Percentiles rank a stretch among this genome's conserved stretches.
Conservation (phyloP, 2,888 invertebrate genomes). For the Trichogramma evanescens region DNA sequence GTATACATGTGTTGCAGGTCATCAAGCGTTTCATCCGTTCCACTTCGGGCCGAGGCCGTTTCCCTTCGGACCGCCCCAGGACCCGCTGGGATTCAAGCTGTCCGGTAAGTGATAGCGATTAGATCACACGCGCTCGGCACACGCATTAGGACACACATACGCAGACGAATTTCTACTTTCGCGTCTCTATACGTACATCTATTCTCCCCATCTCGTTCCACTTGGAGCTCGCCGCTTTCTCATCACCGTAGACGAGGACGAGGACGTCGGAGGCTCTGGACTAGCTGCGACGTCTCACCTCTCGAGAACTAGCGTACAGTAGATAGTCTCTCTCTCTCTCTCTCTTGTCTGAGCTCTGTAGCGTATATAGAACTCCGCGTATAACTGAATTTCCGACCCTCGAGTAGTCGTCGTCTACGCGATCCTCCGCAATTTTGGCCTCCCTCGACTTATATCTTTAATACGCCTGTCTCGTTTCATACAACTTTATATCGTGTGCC, state of each 20-base stretch:
- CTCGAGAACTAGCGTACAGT: not conserved
- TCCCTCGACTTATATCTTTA: not conserved
- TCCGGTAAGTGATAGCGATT: conserved; percentile 59
- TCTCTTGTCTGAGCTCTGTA: conserved; percentile 25
- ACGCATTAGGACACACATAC: not conserved
- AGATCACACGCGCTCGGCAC: conserved; percentile 1
- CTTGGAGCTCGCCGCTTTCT: too few relatives aligned
- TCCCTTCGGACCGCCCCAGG: conserved; percentile 58
- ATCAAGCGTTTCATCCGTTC: conserved; percentile 83
- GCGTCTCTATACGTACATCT: not conserved
- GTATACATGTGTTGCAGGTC: conserved; percentile 50
- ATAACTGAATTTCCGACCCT: conserved; percentile 40
- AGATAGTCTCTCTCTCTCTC: conserved; percentile 4
- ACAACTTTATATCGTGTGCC: too few relatives aligned
- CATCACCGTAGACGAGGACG: too few relatives aligned
- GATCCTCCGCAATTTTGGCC: conserved; percentile 4
- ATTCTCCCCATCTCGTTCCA: not conserved
- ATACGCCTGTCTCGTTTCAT: too few relatives aligned
- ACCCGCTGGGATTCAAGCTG: conserved; percentile 78
- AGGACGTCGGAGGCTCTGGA: too few relatives aligned
- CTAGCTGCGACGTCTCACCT: not conserved
- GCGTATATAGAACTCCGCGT: conserved; percentile 27
- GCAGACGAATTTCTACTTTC: not conserved
- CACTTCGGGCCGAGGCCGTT: conserved; percentile 79
- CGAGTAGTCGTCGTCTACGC: conserved; percentile 5